Evolutionary conservation across 2,888 invertebrate species (phyloP).

Genomic region (Matsumyia berberina): DNA sequence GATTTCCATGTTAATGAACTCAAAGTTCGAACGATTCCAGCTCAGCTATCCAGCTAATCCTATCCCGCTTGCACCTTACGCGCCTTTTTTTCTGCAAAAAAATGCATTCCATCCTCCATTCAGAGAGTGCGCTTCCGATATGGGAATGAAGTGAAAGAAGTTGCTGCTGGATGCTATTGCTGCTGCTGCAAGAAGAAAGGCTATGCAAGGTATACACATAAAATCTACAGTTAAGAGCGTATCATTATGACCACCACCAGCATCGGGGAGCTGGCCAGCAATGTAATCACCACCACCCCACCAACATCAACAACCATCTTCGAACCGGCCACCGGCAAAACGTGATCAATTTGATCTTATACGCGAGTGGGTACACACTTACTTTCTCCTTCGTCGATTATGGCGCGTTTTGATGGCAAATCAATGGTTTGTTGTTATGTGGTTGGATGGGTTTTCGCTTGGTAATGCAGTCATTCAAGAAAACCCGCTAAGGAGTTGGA

Average conservation of each 20-base stretch:
- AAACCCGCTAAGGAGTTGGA: constrained; percentile 49
- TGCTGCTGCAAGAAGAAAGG: constrained; percentile 54
- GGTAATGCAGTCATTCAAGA: constrained; percentile 69
- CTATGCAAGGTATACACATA: constrained; percentile 50
- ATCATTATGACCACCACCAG: constrained; percentile 67
- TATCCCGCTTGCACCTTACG: constrained; percentile 15
- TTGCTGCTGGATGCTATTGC: constrained; percentile 36
- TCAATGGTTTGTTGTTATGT: constrained; percentile 72
- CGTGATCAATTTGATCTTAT: constrained; percentile 75
- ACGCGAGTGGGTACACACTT: constrained; percentile 73
- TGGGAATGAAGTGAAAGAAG: constrained; percentile 74
- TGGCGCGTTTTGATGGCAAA: constrained; percentile 72
- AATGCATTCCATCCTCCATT: constrained; percentile 55
- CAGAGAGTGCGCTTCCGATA: constrained; percentile 69
- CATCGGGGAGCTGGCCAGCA: constrained; percentile 33
- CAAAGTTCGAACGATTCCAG: constrained; percentile 52
- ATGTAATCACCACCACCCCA: constrained; percentile 59
- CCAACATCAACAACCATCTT: constrained; percentile 28
- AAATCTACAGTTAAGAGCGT: constrained; percentile 73
- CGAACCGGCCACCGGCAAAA: constrained; percentile 75
- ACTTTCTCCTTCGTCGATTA: constrained; percentile 74
- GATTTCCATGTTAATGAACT: constrained; percentile 75
- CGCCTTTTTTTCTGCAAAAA: neutral
- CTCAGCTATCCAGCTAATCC: constrained; percentile 45
- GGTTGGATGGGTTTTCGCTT: constrained; percentile 66